Percentiles rank a stretch among this genome's conserved stretches.
These are phyloP conservation scores for Bombus superbus DNA, from an alignment of 1,140 invertebrate species.

Conservation along the genomic window DNA sequence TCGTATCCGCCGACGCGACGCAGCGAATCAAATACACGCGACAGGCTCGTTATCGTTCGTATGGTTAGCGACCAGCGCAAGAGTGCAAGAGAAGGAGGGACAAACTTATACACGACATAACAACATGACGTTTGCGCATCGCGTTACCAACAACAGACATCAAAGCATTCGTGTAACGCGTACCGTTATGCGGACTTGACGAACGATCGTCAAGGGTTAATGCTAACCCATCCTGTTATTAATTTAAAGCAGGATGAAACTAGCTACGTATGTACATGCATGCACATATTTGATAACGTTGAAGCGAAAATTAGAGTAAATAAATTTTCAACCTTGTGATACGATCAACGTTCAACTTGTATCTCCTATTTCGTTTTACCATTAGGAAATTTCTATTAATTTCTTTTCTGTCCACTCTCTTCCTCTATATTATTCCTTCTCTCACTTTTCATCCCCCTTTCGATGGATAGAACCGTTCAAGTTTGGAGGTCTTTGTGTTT, in stretches of 20 bases:
- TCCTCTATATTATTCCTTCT: not conserved
- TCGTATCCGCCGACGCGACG: constrained; percentile 48
- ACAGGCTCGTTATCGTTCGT: constrained; percentile 58
- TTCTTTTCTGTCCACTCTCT: not conserved
- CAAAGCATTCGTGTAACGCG: constrained; percentile 55
- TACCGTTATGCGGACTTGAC: constrained; percentile 37
- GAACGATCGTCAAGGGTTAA: constrained; percentile 22
- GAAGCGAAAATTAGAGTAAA: not conserved
- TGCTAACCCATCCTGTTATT: not conserved
- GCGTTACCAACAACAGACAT: constrained; percentile 61
- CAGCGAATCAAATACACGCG: constrained; percentile 57
- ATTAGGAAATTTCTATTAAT: too few relatives aligned
- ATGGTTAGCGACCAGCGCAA: constrained; percentile 17
- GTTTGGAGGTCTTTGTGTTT: constrained; percentile 74
- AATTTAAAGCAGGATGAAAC: not conserved
- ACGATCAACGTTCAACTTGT: too few relatives aligned
- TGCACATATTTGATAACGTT: not conserved
- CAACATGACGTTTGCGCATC: constrained; percentile 51
- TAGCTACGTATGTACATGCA: too few relatives aligned
- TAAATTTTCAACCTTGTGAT: too few relatives aligned
- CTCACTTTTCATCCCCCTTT: not conserved
- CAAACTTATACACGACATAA: constrained; percentile 25
- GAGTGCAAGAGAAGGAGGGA: not conserved
- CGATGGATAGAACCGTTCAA: constrained; percentile 30
- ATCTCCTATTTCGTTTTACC: too few relatives aligned